Evolutionary conservation across 1,140 invertebrate genomes (phyloP), one percentile per base, ranked within the genome.

Genomic region (Trichomalopsis sarcophagae): DNA sequence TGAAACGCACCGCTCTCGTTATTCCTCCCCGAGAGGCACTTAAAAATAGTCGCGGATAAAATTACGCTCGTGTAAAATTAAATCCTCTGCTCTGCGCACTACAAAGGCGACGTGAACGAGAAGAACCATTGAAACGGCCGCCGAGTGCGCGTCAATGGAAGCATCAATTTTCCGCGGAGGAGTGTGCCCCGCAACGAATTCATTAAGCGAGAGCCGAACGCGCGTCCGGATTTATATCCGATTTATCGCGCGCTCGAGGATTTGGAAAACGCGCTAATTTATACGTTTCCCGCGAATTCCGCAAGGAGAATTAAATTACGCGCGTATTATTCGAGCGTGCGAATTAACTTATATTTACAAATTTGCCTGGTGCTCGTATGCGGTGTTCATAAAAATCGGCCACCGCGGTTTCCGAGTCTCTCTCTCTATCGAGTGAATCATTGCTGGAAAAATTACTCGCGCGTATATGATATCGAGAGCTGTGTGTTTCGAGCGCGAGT

Each of bases 151-250:
- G 74, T 75, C 74, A 75, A 44, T 44, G 73, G 13, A 62, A 17
- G 36, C 74, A 75, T 75, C 74, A 75, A 75, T 75, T 75, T 75
- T 47, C 74, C 36, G 21, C 0, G 55, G 73, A 30, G 23, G 23
- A 36, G 36, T 71, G 5, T 30, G 17, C 27, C 17, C 50, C 21
- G 21, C 55, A 62, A 44, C 40, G 55, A 62, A 62, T 62, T 62
- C 55, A n/a, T 62, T 50, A 50, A 50, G 47, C 47, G 14, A 4
- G 14, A 11, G 10, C 17, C 21, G 2, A 10, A 17, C 11, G n/a
- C 68, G 68, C 27, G 0, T 23, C 21, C n/a, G 23, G 11, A 69
- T 69, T 71, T 33, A 71, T 71, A 33, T 71, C 33, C 23, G 69
- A 75, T 75, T 75, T 75, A 75, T 30, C 30, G 74, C 36, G 69